Conservation (phyloP, 2,113 vertebrate genomes). For the Dermatemys mawii region DNA sequence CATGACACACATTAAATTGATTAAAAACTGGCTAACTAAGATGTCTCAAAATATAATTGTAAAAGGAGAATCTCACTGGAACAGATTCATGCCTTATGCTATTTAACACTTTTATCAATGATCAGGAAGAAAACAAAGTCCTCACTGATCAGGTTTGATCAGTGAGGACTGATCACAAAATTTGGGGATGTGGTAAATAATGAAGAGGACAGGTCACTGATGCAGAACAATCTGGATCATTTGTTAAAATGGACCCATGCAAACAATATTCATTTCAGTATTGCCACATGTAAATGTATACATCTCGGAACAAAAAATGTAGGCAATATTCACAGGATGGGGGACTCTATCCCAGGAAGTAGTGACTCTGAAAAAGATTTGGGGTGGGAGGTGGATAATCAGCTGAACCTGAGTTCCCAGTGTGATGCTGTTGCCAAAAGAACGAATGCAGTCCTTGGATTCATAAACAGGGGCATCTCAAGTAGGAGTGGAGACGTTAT, state of each 20-base stretch:
- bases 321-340: neutral
- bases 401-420: too few relatives aligned
- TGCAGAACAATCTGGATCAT: neutral
- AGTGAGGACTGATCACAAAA: neutral
- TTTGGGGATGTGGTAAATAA: neutral
- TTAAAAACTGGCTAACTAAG: neutral
- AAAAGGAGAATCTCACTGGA: neutral
- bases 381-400: too few relatives aligned
- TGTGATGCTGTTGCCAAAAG: too few relatives aligned
- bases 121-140: neutral
- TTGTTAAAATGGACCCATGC: neutral
- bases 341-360: neutral
- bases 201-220: neutral
- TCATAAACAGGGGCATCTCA: too few relatives aligned
- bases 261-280: neutral
- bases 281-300: neutral
- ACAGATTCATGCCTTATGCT: neutral
- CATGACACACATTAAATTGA: neutral
- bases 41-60: neutral
- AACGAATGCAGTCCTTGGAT: too few relatives aligned
- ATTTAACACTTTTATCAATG: neutral
- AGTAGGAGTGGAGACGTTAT: too few relatives aligned
- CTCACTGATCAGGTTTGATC: neutral
- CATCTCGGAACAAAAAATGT: neutral
- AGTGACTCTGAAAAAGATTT: too few relatives aligned